Base-by-base conservation (phyloP, 2,888 invertebrate genomes). In the Eutolmus rufibarbis region DNA sequence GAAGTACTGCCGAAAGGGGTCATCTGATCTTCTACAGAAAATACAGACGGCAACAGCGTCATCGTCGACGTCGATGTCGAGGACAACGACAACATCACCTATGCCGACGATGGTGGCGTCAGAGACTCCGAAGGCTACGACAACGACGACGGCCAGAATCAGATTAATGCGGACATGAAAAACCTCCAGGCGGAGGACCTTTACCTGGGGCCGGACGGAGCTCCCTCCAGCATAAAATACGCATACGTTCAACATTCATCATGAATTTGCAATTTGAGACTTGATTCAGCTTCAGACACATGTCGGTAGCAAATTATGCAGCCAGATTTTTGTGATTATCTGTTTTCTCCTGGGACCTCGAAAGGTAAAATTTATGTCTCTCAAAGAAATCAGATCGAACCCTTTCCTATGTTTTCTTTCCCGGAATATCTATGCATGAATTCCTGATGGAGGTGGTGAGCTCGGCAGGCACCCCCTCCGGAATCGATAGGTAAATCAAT, bases 341-440 rank as follows among this genome's bases (percentile, higher is more conserved):
- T 78, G 19, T 37, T 78, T 43, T 40, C 40, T 23, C 78, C 16
- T 23, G 43, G 23, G 43, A 46, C 43, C 43, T 8, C 40, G 23
- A 78, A 78, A 78, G 43, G 78, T 78, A 78, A 40, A 78, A 78
- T 78, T 77, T 77, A 37, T 77, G 34, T 37, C 77, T 77, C 51
- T 77, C 16, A 77, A 40, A 34, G 77, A 77, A 77, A 77, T 76
- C 76, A 76, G 14, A 76, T 77, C 34, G 37, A 77, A 40, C 19
- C 77, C 34, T 77, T 77, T 34, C 77, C 76, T 9, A n/a, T 34
- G 34, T 76, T 51, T 77, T 37, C 77, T 76, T 76, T n/a, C 31
- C 34, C 9, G 7, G 16, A 34, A 77, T 37, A 77, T 34, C 9
- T 77, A 77, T 77, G 28, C 76, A 76, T 76, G 77, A n/a, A 77